Evolutionary conservation across 1,140 invertebrate species (phyloP).

Genomic region (Drosophila tsacasi): DNA sequence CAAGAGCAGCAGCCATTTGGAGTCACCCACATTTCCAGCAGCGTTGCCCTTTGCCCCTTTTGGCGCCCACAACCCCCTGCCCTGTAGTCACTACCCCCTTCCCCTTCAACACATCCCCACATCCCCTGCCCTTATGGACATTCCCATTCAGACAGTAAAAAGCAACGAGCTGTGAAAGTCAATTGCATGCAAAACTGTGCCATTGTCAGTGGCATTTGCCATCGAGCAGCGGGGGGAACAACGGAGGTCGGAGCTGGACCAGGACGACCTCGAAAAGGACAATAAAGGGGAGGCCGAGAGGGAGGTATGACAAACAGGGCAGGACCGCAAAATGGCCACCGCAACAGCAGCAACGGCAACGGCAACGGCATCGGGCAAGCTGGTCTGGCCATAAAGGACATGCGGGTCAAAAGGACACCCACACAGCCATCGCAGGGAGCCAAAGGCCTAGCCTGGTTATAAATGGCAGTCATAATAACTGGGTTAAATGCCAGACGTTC

Average conservation of each 20-base stretch:
- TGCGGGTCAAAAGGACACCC: conserved; percentile 81
- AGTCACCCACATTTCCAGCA: conserved; percentile 20
- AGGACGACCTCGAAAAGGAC: conserved; percentile 62
- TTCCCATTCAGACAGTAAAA: conserved; percentile 74
- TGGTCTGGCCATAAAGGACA: conserved; percentile 73
- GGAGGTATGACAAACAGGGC: conserved; percentile 57
- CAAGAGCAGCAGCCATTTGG: not conserved
- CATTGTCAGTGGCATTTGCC: conserved; percentile 68
- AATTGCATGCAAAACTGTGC: conserved; percentile 83
- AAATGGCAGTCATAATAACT: conserved; percentile 82
- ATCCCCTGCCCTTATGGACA: conserved; percentile 9
- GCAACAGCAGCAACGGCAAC: conserved; percentile 55
- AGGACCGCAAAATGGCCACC: conserved; percentile 73
- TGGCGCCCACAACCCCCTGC: conserved; percentile 25
- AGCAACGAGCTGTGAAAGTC: conserved; percentile 82
- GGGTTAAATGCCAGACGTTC: conserved; percentile 73
- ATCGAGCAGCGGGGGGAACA: conserved; percentile 33
- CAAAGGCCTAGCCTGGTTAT: conserved; percentile 55
- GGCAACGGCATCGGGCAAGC: conserved; percentile 21
- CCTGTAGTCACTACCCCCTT: not conserved
- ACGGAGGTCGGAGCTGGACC: conserved; percentile 17
- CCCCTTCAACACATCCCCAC: conserved; percentile 6
- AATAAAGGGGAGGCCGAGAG: conserved; percentile 40
- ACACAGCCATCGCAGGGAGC: conserved; percentile 51
- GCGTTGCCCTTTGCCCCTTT: not conserved